Base-by-base conservation (phyloP, 2,113 vertebrate genomes). In the Nerophis lumbriciformis region DNA sequence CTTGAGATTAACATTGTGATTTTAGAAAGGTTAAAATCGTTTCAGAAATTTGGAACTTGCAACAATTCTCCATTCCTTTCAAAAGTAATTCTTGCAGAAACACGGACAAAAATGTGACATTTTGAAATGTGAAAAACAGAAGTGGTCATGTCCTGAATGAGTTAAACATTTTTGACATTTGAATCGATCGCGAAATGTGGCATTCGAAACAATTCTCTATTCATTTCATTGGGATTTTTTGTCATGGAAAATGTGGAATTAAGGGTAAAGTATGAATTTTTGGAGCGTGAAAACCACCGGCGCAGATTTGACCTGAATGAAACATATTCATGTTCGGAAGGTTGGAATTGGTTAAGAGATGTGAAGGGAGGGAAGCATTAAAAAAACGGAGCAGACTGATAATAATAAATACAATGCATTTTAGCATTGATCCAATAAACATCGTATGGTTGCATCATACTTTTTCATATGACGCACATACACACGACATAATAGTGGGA, bases 401-500 rank as follows among this genome's bases (percentile, higher is more conserved):
- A 48, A 48, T 48, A 48, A n/a, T 42, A 42, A 42, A 45, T 45
- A 6, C 42, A 45, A 45, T 12, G 42, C 10, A 45, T 12, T 12
- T 45, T 11, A 45, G 10, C 42, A 45, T 45, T 45, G 42, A 45
- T 11, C 10, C 42, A 45, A 45, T 45, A 42, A 42, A 42, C 42
- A 45, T 45, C 12, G 8, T 8, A 10, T 42, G 8, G n/a, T 28
- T 35, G 9, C 5, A 53, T 35, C 35, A 39, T n/a, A 55, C 39
- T 56, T 56, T 15, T 13, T 55, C 7, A 9, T 60, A 53, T 53
- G 56, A 63, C 56, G 72, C 48, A 71, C 15, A 71, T 8, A 63
- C n/a, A 72, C n/a, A 68, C 59, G 69, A 70, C 76, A 48, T 80
- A 73, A 84, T 85, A 78, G 83, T 55, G 69, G 63, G 80, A 80